Evolutionary conservation across 2,797 vertebrate genomes (phyloP), one percentile per base, ranked within the genome.

Genomic region (Brotogeris chrysoptera): DNA sequence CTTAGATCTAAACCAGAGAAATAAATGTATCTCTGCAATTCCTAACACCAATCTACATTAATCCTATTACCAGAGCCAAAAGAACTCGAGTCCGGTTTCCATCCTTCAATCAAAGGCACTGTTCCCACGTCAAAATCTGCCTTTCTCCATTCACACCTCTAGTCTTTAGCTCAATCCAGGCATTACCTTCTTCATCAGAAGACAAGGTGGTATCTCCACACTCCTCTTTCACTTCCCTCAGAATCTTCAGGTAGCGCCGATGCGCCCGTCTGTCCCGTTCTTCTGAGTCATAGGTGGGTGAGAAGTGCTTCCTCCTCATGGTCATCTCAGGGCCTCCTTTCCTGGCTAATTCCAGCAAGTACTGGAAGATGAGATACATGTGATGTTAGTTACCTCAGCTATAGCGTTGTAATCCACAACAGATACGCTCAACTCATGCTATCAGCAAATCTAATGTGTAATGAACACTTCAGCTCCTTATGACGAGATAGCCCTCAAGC

Each of bases 161-260:
- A 44, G 16, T 6, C 21, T 53, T 71, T 5, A 47, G 28, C 14
- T 77, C 64, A 76, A 36, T 3, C 30, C 77, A 73, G 36, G 28
- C 94, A 96, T 97, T 97, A 99, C 99, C 99, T 61, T 99, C 99
- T 88, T 99, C 99, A 90, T 99, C 99, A 32, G 99, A 99, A 10
- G 99, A 99, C 92, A 98, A 96, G 8, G 98, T 98, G 53, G 98
- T 99, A 95, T 99, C 99, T 19, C 98, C 99, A 95, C 99, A 99
- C 90, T 99, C 99, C 25, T 98, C 98, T 92, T 99, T 99, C 87
- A 99, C 99, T 60, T 99, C 99, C 91, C 98, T 98, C 88, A 99
- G 94, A 89, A 99, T 99, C 81, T 98, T 99, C 83, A 98, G 95
- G 88, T 99, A 98, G 88, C 99, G 98, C 88, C 98, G 98, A 87